Conservation (phyloP, 1,140 invertebrate genomes). For the Metopolophium dirhodum region DNA sequence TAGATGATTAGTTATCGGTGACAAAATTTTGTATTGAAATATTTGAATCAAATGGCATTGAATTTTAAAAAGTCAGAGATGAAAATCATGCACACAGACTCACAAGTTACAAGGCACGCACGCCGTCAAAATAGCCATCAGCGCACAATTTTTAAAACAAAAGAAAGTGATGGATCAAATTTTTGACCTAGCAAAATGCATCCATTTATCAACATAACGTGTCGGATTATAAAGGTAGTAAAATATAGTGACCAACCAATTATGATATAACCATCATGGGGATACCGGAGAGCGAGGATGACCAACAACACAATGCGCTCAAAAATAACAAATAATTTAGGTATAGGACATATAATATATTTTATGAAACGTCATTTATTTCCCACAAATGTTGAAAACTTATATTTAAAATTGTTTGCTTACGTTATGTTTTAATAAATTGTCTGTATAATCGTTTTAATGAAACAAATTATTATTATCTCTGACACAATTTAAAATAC, state of each 20-base stretch:
- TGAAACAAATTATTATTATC: background rate
- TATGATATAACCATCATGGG: background rate
- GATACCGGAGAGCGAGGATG: background rate
- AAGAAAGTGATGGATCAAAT: background rate
- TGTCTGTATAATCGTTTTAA: background rate
- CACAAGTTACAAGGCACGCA: background rate
- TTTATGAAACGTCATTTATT: background rate
- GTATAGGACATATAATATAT: background rate
- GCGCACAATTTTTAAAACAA: background rate
- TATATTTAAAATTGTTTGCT: background rate
- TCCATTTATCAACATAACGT: conserved; percentile 4
- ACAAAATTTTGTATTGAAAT: background rate
- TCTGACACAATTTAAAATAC: background rate
- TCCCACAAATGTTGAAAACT: background rate
- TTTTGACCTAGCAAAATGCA: background rate
- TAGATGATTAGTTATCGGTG: background rate
- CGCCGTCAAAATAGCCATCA: background rate
- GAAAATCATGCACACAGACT: background rate
- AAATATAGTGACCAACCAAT: conserved; percentile 3
- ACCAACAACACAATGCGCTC: background rate
- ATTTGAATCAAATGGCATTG: background rate
- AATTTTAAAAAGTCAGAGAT: background rate
- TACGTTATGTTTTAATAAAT: background rate
- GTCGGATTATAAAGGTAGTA: conserved; percentile 7
- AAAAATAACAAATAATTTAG: conserved; percentile 1